Evolutionary conservation across 2,113 vertebrate genomes (phyloP).

Genomic region (Orthonyx spaldingii): DNA sequence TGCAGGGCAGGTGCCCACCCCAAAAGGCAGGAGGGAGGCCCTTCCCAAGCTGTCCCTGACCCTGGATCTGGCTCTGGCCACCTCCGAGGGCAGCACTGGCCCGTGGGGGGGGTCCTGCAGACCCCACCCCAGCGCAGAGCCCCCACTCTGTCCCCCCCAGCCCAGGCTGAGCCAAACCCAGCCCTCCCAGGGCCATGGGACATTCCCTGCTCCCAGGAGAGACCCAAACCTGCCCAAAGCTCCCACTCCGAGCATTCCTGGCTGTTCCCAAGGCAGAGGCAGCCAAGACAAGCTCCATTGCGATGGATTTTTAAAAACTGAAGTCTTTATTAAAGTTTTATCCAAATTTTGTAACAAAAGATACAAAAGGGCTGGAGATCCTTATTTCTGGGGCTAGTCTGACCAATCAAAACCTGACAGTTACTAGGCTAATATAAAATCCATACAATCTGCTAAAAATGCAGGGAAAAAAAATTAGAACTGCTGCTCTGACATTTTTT

Average conservation of each 20-base stretch:
- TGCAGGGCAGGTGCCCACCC: background rate
- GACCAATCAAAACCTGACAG: conserved; percentile 50
- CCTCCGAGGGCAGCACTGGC: background rate
- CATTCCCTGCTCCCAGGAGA: background rate
- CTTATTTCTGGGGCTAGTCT: conserved; percentile 51
- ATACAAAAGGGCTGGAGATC: conserved; percentile 65
- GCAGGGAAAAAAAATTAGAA: conserved; percentile 57
- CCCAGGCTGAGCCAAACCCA: background rate
- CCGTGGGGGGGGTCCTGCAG: background rate
- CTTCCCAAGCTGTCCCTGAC: background rate
- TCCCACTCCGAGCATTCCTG: background rate
- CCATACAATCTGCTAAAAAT: conserved; percentile 59
- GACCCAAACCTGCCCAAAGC: background rate
- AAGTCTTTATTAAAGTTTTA: conserved; percentile 70
- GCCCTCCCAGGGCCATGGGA: rapidly evolving
- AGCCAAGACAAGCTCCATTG: background rate
- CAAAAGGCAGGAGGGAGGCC: background rate
- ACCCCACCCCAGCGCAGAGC: background rate
- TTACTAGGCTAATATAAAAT: conserved; percentile 61
- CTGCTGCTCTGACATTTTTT: conserved; percentile 44
- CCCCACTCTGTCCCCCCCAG: rapidly evolving
- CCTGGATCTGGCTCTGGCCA: rapidly evolving
- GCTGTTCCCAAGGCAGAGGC: background rate
- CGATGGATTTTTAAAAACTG: conserved; percentile 57
- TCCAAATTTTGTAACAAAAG: conserved; percentile 71